Percentiles rank a stretch among this genome's conserved stretches.
phyloP scores from a whole-genome alignment of 2,797 vertebrate genomes.

The Monodelphis domestica region DNA sequence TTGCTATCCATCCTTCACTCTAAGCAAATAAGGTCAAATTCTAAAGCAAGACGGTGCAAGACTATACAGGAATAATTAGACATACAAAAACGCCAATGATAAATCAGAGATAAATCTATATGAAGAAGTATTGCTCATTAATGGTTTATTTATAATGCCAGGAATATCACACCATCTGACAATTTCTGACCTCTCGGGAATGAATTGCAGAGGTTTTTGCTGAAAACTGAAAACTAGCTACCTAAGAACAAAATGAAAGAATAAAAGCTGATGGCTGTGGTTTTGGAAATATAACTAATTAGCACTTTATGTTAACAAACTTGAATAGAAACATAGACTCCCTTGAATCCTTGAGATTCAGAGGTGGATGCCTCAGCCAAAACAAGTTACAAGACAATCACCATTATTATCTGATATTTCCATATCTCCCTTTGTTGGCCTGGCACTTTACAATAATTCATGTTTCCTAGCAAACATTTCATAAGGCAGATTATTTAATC shows the following conservation, averaged over 20 bases:
- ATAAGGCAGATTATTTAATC: background rate
- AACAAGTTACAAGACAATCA: background rate
- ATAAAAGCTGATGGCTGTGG: background rate
- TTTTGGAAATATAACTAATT: background rate
- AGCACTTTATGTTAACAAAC: background rate
- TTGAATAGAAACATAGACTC: background rate
- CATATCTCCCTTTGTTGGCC: background rate
- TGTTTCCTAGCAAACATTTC: background rate
- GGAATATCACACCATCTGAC: background rate
- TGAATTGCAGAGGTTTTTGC: background rate
- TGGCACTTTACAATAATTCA: background rate
- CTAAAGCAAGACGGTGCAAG: background rate
- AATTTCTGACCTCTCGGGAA: background rate
- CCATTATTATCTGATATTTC: background rate
- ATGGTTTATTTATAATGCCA: background rate
- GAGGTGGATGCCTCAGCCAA: background rate
- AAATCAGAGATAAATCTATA: background rate
- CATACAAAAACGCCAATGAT: background rate
- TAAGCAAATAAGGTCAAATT: background rate
- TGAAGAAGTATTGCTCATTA: background rate
- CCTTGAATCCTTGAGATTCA: background rate
- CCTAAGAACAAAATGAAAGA: background rate
- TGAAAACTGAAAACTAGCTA: background rate
- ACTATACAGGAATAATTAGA: background rate
- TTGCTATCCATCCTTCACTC: background rate